Base-by-base conservation (phyloP, 2,888 invertebrate species). In the Gymnoscelis rufifasciata region DNA sequence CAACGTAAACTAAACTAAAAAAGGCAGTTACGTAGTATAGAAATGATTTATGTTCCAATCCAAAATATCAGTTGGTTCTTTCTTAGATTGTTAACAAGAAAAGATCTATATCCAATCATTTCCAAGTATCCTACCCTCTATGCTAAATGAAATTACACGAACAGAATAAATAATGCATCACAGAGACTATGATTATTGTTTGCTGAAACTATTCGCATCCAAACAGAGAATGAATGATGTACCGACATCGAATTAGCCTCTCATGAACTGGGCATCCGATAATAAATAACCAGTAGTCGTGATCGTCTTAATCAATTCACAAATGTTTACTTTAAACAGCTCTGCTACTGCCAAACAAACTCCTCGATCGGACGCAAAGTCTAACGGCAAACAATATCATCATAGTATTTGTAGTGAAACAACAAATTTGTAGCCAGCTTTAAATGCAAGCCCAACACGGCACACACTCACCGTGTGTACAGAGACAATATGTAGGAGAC, bases 361-460 rank as follows among this genome's bases (percentile, higher is more conserved):
- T 82, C 76, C 73, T 83, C 83, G 76, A 87, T 86, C 78, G 79
- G 79, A 81, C 80, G 78, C 74, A 78, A 84, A 86, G 82, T 78
- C 79, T 72, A 78, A 84, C 78, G 69, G 77, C 86, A 87, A 87
- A 88, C 86, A 87, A 83, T 86, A 87, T 86, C 82, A 83, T 81
- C 79, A 77, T 82, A 78, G 76, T 86, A 84, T 87, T 87, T 87
- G 86, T 84, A 79, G 78, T 82, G 82, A 76, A 86, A 87, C 83
- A 88, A 87, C 87, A 87, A 86, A 86, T 86, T 84, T 87, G 86
- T 84, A 84, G 83, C 83, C 69, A 84, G 83, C 86, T 88, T 86
- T 83, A 83, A 86, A 84, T 84, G 83, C 83, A 79, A 81, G 82
- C 83, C 77, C 77, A 78, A 83, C 83, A 81, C 75, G 19, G 72